These are phyloP conservation scores for Pachliopta kotzebuea DNA, from an alignment of 2,888 invertebrate species.

Conservation along the genomic window DNA sequence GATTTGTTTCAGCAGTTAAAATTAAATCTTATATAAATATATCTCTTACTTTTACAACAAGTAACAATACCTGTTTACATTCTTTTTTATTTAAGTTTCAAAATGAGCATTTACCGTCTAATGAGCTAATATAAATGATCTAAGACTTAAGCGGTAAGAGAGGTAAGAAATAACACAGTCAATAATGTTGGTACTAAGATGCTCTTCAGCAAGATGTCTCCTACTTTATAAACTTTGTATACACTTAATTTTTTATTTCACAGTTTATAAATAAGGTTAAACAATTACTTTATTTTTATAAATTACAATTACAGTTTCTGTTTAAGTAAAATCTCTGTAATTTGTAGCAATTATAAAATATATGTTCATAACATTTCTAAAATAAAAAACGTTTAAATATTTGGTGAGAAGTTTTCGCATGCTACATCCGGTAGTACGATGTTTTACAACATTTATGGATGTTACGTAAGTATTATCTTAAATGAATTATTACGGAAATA, in stretches of 20 bases:
- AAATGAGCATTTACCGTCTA: too few species aligned
- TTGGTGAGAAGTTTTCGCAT: neutral
- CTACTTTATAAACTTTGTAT: too few species aligned
- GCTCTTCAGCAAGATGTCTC: too few species aligned
- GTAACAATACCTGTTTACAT: too few species aligned
- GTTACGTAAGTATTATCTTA: neutral
- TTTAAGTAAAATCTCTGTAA: neutral
- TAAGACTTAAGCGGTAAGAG: too few species aligned
- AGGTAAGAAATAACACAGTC: too few species aligned
- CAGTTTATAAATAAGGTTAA: neutral
- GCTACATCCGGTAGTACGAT: neutral
- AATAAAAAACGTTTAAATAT: neutral
- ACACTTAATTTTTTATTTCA: too few species aligned
- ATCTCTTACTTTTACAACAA: too few species aligned
- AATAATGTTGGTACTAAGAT: too few species aligned
- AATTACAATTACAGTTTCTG: neutral
- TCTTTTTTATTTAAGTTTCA: too few species aligned
- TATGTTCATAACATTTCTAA: neutral
- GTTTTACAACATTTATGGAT: neutral
- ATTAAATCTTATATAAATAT: neutral
- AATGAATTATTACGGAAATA: neutral
- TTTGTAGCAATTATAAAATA: neutral
- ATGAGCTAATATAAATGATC: too few species aligned
- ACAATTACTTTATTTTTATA: neutral
- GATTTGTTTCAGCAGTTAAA: neutral